Evolutionary conservation across 2,797 vertebrate genomes (phyloP).

Genomic region (Cygnus olor): DNA sequence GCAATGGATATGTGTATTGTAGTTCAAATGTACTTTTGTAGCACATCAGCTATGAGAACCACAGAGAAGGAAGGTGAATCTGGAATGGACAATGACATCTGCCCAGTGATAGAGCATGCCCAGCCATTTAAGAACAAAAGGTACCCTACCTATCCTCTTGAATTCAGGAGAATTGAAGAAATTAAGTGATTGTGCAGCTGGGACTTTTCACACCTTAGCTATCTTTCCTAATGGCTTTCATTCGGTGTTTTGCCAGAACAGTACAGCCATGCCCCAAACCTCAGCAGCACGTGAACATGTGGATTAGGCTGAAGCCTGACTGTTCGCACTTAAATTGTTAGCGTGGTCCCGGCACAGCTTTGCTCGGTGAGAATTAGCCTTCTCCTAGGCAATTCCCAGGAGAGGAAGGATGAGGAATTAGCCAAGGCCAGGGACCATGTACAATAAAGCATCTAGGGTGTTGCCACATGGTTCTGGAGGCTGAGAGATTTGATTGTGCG

Average conservation of each 20-base stretch:
- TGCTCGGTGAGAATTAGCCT: neutral
- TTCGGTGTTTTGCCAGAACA: neutral
- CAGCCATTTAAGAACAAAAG: neutral
- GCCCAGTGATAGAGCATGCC: neutral
- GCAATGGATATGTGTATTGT: neutral
- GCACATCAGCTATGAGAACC: neutral
- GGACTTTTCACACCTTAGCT: neutral
- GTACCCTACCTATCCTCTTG: neutral
- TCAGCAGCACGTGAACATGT: fast-evolving
- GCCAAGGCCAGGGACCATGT: neutral
- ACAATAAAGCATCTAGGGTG: neutral
- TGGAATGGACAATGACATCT: neutral
- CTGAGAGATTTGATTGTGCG: neutral
- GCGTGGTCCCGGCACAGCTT: neutral
- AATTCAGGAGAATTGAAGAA: neutral
- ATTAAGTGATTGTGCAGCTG: neutral
- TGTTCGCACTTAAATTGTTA: neutral
- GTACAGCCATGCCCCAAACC: neutral
- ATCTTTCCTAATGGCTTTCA: neutral
- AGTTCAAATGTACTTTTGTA: neutral
- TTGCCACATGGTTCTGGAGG: neutral
- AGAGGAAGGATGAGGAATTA: neutral
- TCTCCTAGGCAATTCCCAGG: neutral
- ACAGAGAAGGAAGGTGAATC: neutral
- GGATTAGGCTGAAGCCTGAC: neutral